Evolutionary conservation across 2,888 invertebrate species (phyloP).

Genomic region (Oscheius onirici): DNA sequence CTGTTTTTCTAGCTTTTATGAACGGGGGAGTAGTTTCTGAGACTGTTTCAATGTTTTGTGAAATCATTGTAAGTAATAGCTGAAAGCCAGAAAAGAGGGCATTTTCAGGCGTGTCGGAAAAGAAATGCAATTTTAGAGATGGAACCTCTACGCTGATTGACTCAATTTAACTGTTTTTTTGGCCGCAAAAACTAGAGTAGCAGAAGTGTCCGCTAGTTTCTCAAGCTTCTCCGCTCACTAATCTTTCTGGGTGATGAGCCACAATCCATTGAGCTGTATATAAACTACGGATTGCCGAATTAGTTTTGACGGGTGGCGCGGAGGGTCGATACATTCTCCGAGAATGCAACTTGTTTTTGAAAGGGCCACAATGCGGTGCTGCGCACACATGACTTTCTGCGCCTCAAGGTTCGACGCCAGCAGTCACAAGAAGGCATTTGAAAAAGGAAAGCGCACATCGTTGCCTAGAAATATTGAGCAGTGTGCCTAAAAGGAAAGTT

Average conservation of each 20-base stretch:
- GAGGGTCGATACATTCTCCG: conserved; percentile 33
- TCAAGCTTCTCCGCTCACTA: too few relatives aligned
- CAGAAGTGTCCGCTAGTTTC: background rate
- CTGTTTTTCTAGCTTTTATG: conserved; percentile 7
- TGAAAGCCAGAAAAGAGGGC: too few relatives aligned
- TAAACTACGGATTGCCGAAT: conserved; percentile 29
- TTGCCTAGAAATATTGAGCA: background rate
- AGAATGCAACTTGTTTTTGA: conserved; percentile 33
- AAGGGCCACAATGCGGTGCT: conserved; percentile 28
- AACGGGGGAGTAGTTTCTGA: background rate
- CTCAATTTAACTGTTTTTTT: conserved; percentile 24
- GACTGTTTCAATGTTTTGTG: background rate
- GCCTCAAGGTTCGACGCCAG: conserved; percentile 21
- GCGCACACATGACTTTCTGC: conserved; percentile 28
- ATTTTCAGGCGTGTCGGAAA: conserved; percentile 3
- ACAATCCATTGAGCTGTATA: background rate
- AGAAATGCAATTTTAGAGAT: conserved; percentile 16
- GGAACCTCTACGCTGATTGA: conserved; percentile 20
- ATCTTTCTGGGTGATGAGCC: too few relatives aligned
- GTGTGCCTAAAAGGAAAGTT: too few relatives aligned
- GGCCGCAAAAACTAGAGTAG: conserved; percentile 2
- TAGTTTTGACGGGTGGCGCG: conserved; percentile 31
- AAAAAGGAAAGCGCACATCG: background rate
- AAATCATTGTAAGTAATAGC: too few relatives aligned
- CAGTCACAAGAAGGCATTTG: conserved; percentile 21